These are phyloP conservation scores for Meloidogyne floridensis DNA, from an alignment of 1,140 invertebrate genomes.

Conservation along the genomic window DNA sequence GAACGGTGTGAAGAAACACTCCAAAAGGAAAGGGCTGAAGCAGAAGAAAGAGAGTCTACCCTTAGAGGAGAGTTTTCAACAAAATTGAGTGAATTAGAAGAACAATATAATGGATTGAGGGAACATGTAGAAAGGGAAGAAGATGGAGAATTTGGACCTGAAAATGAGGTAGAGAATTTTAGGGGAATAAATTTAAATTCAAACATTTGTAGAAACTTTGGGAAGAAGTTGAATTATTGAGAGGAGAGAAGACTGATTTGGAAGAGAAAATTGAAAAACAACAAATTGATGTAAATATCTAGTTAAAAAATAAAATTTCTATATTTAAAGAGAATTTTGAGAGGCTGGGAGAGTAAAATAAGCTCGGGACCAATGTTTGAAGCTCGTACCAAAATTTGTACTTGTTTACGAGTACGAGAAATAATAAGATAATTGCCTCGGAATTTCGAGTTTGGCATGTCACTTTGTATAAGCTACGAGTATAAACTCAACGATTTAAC, in stretches of 20 bases:
- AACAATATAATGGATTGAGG: conserved; percentile 60
- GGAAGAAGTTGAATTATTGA: conserved; percentile 54
- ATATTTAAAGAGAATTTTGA: no score
- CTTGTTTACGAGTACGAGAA: no score
- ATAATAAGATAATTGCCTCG: no score
- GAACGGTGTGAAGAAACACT: conserved; percentile 59
- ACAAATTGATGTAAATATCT: background rate
- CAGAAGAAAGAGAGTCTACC: conserved; percentile 55
- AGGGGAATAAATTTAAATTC: conserved; percentile 19
- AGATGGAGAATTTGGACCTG: conserved; percentile 52
- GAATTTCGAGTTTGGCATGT: no score
- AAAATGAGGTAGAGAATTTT: conserved; percentile 43
- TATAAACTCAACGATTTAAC: no score
- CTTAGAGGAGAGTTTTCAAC: conserved; percentile 59
- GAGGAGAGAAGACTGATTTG: conserved; percentile 45
- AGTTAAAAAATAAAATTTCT: background rate
- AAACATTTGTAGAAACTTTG: conserved; percentile 43
- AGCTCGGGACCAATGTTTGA: no score
- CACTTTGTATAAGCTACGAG: no score
- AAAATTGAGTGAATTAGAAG: conserved; percentile 64
- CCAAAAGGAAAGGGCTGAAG: conserved; percentile 50
- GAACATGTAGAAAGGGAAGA: conserved; percentile 54
- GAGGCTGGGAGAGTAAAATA: no score
- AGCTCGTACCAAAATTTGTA: no score
- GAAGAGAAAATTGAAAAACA: conserved; percentile 48